Conservation (phyloP, 2,113 vertebrate species). For the Amblyopsis rosae region DNA sequence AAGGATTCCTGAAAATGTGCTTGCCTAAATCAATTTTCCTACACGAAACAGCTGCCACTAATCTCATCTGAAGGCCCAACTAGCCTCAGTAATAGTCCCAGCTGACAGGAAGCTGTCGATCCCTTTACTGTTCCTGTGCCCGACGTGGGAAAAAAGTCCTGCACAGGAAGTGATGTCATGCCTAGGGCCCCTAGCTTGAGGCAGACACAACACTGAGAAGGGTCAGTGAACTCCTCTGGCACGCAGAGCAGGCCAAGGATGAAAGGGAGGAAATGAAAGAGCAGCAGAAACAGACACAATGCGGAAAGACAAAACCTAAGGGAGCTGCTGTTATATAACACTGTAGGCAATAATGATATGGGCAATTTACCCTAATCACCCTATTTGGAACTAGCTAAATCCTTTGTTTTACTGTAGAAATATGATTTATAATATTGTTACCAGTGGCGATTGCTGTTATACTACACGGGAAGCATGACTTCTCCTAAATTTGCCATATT, state of each 20-base stretch:
- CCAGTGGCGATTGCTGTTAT: too few relatives aligned
- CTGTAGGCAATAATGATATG: slow-evolving; percentile 44
- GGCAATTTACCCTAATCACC: slow-evolving; percentile 35
- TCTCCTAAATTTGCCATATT: too few relatives aligned
- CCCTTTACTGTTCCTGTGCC: slow-evolving; percentile 60
- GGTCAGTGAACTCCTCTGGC: slow-evolving; percentile 17
- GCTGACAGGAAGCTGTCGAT: slow-evolving; percentile 51
- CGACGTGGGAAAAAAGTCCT: slow-evolving; percentile 53
- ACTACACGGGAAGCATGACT: too few relatives aligned
- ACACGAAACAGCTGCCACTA: too few relatives aligned
- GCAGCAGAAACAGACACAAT: slow-evolving; percentile 24
- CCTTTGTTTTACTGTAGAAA: too few relatives aligned
- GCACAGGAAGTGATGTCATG: slow-evolving; percentile 70
- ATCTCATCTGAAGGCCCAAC: slow-evolving; percentile 2
- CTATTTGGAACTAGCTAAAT: too few relatives aligned
- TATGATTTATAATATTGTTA: too few relatives aligned
- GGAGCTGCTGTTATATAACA: slow-evolving; percentile 52
- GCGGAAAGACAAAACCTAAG: neutral
- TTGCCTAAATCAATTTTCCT: too few relatives aligned
- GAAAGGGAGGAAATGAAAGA: slow-evolving; percentile 50
- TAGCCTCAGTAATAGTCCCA: slow-evolving; percentile 18
- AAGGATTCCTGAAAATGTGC: too few relatives aligned
- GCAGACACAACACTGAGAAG: slow-evolving; percentile 25
- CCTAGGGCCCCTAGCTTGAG: slow-evolving; percentile 28
- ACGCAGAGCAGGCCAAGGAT: slow-evolving; percentile 17